These are phyloP conservation scores for Cephus rjabovi DNA, from an alignment of 2,888 invertebrate genomes.

Conservation along the genomic window DNA sequence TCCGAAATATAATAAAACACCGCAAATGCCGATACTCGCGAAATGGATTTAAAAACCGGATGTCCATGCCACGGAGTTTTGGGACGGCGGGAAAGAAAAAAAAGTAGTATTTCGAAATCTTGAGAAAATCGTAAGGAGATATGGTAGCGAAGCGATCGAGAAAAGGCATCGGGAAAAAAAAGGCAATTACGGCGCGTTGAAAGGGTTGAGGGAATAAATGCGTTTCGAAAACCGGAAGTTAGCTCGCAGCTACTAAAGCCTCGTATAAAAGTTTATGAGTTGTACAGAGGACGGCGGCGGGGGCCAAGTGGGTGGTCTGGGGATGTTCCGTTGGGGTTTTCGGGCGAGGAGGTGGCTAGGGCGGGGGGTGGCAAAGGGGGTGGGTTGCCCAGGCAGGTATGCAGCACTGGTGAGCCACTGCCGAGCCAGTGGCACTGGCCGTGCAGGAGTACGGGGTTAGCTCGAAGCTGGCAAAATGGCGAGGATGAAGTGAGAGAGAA, in stretches of 20 bases:
- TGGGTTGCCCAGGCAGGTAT: conserved; percentile 12
- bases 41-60: neutral
- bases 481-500: conserved; percentile 16
- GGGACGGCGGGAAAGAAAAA: neutral
- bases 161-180: conserved; percentile 5
- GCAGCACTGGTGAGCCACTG: neutral
- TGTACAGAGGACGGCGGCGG: conserved; percentile 13
- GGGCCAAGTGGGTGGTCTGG: conserved; percentile 40
- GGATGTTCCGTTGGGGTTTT: conserved; percentile 33
- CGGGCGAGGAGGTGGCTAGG: conserved; percentile 36
- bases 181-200: conserved; percentile 11
- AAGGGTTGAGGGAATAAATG: conserved; percentile 36
- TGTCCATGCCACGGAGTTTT: no score
- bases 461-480: conserved; percentile 23
- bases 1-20: neutral
- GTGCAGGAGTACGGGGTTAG: conserved; percentile 17
- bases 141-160: neutral
- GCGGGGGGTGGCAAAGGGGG: conserved; percentile 23
- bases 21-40: no score
- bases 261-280: conserved; percentile 61
- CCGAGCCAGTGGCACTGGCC: neutral
- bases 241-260: conserved; percentile 58
- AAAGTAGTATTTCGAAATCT: neutral
- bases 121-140: neutral
- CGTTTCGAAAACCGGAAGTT: conserved; percentile 56